Base-by-base conservation (phyloP, 2,888 invertebrate genomes). In the Chymomyza caudatula region DNA sequence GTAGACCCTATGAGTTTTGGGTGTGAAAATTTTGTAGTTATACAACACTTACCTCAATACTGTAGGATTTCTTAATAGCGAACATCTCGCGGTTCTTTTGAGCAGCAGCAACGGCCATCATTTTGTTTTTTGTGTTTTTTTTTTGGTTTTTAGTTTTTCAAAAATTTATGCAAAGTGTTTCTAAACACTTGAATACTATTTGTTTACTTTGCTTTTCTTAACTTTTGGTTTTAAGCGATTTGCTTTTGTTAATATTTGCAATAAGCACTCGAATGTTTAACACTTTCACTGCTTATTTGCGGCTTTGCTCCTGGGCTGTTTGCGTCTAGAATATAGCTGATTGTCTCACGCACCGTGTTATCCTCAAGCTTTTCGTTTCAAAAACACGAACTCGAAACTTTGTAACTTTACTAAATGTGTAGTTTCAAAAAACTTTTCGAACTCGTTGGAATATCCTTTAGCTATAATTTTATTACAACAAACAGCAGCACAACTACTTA, bases 21-120 rank as follows among this genome's bases (percentile, higher is more conserved):
- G 13, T 17, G 22, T 58, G n/a, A 15, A 29, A 64, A 43, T 55
- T 53, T 13, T 11, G 44, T 4, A 20, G 60, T 49, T 52, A 57
- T 17, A 23, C 56, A n/a, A 20, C 56, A 92, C 95, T 94, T 92
- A 97, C 97, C 96, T 97, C 97, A 91, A 97, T 96, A 93, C 97
- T 97, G 94, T 97, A 97, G 78, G 97, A 97, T 91, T 97, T 97
- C 93, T 97, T 97, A 92, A 97, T 97, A 91, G 97, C 97, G 93
- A 97, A 97, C 95, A 97, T 95, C 92, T 97, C 97, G 91, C 97
- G 95, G 92, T 96, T 97, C 92, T 96, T 96, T 92, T 96, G 96
- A 77, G 96, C 96, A 90, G 96, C 96, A 90, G 96, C 96, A 89
- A 96, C 96, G 92, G 96, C 96, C 94, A 96, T 96, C 92, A 92